Evolutionary conservation across 1,140 invertebrate genomes (phyloP), one percentile per base, ranked within the genome.

Genomic region (Philotrypesis tridentata): DNA sequence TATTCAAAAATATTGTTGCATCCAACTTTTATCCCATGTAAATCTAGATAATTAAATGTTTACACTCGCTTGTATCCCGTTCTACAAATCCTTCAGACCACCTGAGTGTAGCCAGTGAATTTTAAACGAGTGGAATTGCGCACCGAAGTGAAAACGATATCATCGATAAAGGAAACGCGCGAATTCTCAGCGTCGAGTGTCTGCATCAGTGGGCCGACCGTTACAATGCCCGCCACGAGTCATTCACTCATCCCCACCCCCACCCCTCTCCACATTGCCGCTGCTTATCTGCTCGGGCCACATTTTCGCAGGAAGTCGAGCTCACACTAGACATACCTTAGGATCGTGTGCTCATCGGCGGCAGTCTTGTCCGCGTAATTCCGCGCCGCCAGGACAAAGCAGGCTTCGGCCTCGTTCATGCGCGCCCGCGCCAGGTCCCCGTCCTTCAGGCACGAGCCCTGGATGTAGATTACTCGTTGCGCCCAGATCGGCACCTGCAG

Each of bases 401-500:
- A 99, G 0, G 98, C 98, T 89, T 99, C 97, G 0, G 98, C 98
- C 88, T 98, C 97, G 89, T 97, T 98, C 96, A 99, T 98, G 84
- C 98, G 94, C 21, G 97, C 98, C 80, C 98, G 92, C 14, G 96
- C 96, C 55, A 99, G 92, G 92, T 99, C 98, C 4, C 96, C 96
- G 89, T 99, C 98, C 91, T 98, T 98, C 33, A 99, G 91, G 86
- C 97, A 98, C 12, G 97, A 98, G 31, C 97, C 97, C 90, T 99
- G 97, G 88, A 99, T 99, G 92, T 99, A 99, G 88, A 99, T 99
- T 48, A 99, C 98, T 33, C 98, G 92, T 89, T 99, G 97, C 11
- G 98, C 97, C 98, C 98, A 99, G 87, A 99, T 97, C 0, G 98
- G 98, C 73, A 99, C 97, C 93, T 99, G 98, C 21, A 99, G 93